These are phyloP conservation scores for Oscheius onirici DNA, from an alignment of 2,888 invertebrate genomes.

Conservation along the genomic window DNA sequence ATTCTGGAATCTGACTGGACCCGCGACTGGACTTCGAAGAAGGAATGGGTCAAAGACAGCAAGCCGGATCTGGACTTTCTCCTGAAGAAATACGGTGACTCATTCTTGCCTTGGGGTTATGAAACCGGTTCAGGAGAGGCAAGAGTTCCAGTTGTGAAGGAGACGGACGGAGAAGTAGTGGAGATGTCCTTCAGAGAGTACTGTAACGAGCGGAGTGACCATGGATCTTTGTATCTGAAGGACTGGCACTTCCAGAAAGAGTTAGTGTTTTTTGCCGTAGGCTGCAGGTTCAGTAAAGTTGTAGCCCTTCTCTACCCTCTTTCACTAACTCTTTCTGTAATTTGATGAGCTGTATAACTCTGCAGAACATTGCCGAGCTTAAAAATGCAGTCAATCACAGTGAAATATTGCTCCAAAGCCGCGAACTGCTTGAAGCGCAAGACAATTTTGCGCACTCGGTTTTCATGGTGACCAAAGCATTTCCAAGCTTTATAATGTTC, in stretches of 20 bases:
- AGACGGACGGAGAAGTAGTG: constrained; percentile 26
- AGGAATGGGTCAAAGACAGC: constrained; percentile 50
- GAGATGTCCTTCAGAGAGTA: constrained; percentile 41
- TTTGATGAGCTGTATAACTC: too few species aligned
- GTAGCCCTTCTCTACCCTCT: background rate
- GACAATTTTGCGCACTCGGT: too few species aligned
- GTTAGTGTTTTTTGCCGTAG: constrained; percentile 27
- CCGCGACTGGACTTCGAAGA: constrained; percentile 43
- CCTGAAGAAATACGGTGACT: constrained; percentile 42
- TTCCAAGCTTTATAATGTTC: too few species aligned
- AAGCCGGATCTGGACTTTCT: constrained; percentile 48
- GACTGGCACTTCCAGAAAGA: constrained; percentile 67
- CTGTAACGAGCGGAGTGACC: constrained; percentile 19
- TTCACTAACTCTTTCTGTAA: background rate
- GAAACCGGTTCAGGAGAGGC: constrained; percentile 39
- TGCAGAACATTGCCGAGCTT: too few species aligned
- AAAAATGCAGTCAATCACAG: too few species aligned
- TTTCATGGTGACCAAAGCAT: too few species aligned
- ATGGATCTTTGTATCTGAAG: constrained; percentile 54
- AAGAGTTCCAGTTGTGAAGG: constrained; percentile 49
- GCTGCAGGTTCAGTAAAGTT: background rate
- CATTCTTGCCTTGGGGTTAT: background rate
- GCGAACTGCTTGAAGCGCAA: too few species aligned
- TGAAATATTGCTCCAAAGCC: too few species aligned
- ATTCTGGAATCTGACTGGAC: constrained; percentile 41